Evolutionary conservation across 2,888 invertebrate species (phyloP).

Genomic region (Hetaerina titia): DNA sequence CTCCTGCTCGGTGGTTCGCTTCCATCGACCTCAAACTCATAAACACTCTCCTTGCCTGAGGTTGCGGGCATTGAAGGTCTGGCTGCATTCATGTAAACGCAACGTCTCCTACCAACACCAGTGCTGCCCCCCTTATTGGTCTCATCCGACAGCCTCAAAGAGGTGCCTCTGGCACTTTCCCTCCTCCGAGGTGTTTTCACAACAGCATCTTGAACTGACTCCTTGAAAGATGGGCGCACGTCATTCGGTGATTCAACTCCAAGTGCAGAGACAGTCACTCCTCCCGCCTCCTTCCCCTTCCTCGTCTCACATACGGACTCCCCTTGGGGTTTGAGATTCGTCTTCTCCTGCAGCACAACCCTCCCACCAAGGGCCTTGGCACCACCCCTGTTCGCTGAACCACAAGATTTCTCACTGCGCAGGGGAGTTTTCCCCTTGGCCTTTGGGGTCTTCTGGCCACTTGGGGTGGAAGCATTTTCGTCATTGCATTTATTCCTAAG

Average conservation of each 20-base stretch:
- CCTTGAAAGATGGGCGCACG: neutral
- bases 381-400: neutral
- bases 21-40: constrained; percentile 30
- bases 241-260: too few relatives aligned
- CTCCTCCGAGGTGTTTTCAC: neutral
- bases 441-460: neutral
- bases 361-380: neutral
- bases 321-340: neutral
- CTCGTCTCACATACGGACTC: neutral
- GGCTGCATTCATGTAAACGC: constrained; percentile 9
- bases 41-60: neutral
- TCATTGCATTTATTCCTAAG: neutral
- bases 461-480: neutral
- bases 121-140: too few relatives aligned
- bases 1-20: constrained; percentile 28
- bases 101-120: neutral
- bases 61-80: neutral
- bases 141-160: neutral
- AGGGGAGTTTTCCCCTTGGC: neutral
- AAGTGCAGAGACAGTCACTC: too few relatives aligned
- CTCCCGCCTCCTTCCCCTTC: too few relatives aligned
- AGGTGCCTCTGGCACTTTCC: neutral
- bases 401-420: neutral
- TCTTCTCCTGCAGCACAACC: neutral
- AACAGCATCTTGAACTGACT: neutral